Percentiles rank a stretch among this genome's conserved stretches.
Evolutionary conservation across 2,888 invertebrate species (phyloP).

Genomic region (Homarus gammarus): DNA sequence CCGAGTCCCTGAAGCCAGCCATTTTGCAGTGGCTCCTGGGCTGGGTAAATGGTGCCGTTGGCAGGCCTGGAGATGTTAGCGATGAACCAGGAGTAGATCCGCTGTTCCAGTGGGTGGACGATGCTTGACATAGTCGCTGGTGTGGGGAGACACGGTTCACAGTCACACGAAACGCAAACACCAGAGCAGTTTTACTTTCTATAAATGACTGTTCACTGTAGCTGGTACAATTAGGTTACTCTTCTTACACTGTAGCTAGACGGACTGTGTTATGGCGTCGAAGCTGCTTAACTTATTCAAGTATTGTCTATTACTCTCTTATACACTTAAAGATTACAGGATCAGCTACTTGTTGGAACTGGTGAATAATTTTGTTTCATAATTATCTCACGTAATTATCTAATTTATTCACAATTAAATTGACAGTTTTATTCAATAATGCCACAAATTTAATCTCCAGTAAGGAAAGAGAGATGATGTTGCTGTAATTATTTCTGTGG

Average conservation of each 20-base stretch:
- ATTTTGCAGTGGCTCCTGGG: neutral
- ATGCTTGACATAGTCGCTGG: neutral
- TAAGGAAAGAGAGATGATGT: no score
- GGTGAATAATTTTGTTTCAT: no score
- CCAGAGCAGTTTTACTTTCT: neutral
- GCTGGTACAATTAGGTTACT: neutral
- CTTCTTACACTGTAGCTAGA: neutral
- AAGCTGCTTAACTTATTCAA: no score
- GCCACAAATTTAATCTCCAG: no score
- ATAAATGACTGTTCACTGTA: neutral
- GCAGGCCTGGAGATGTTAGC: constrained; percentile 15
- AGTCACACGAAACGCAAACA: no score
- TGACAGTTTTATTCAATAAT: no score
- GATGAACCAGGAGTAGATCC: constrained; percentile 34
- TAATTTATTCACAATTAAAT: no score
- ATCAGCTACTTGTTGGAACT: no score
- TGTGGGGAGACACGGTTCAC: neutral
- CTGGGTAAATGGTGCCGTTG: constrained; percentile 13
- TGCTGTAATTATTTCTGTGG: no score
- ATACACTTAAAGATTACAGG: no score
- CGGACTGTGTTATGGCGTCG: neutral
- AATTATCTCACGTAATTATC: no score
- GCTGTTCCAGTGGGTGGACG: constrained; percentile 42
- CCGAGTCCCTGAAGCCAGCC: neutral
- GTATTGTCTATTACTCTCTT: no score